Evolutionary conservation across 1,140 invertebrate genomes (phyloP), one percentile per base, ranked within the genome.

Genomic region (Drosophila pachea): DNA sequence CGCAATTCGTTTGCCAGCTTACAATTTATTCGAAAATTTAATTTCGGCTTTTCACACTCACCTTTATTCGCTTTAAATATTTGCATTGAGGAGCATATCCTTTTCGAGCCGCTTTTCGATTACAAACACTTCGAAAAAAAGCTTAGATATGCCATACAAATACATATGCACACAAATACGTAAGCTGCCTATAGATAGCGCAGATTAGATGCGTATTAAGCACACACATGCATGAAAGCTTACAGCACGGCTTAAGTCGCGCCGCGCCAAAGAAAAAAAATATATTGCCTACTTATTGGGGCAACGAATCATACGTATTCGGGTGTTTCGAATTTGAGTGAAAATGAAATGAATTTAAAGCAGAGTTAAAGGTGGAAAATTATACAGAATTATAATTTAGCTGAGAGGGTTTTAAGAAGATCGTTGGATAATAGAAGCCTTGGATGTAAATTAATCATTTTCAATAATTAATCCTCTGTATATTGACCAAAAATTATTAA

Each of bases 111-210:
- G 31, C 38, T 56, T 43, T 56, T 32, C 53, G 38, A 45, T 48
- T 35, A 36, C 7, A 5, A 7, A 16, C n/a, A 48, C 43, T 11
- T 48, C n/a, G 22, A 9, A 48, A 31, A 40, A 31, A 33, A 48
- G 11, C 16, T 22, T 35, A 48, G 8, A 56, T 43, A 35, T 56
- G 54, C 38, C 40, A 48, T 22, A 8, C 32, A 40, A 58, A 47
- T 47, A 33, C 8, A 45, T 14, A 35, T 47, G 40, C 33, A 60
- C 33, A 48, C 32, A 42, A 42, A 16, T 56, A 29, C n/a, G 56
- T 74, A 75, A 75, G 61, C 76, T 68, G 68, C 60, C 56, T 69
- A 54, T 53, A 64, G 47, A 62, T 43, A 68, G 55, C 60, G 68
- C 33, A 76, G 52, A 68, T 60, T 68, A 65, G 32, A 66, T 62